Evolutionary conservation across 2,797 vertebrate species (phyloP), one percentile per base, ranked within the genome.

Genomic region (Paedocypris micromegethes): DNA sequence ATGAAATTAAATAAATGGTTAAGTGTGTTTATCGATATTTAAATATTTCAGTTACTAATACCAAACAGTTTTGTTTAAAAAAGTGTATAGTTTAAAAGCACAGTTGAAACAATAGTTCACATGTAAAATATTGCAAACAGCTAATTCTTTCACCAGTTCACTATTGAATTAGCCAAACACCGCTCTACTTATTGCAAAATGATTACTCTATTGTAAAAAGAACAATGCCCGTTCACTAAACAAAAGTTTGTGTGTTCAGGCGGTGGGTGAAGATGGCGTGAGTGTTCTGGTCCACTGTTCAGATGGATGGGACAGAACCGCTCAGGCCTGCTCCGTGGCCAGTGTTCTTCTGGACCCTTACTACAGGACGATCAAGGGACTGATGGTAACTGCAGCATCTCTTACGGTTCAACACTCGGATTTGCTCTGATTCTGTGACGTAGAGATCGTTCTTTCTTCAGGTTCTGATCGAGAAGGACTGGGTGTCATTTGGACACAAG

Each of bases 251-350:
- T 69, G 44, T 76, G 66, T 77, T 43, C 80, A 97, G 95, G 93
- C 93, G 2, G 88, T 98, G 68, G 89, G 92, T 4, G 94, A 98
- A 80, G 95, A 98, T 80, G 95, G 94, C 2, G 79, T 93, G 64
- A 98, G 95, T 59, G 95, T 98, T 68, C 82, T 97, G 66, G 96
- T 98, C n/a, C 96, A 98, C 87, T 98, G 96, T 74, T 98, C 96
- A 0, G 96, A 98, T 3, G 96, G 96, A 70, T 98, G 96, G 96
- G 96, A 98, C 86, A 81, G 95, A 60, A 98, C 96, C 0, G 91
- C 96, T 38, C 96, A 98, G 84, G 94, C 94, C 77, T 98, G 96
- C 82, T 98, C 96, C 0, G 87, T 97, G 55, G 93, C 95, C 9
- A 92, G 92, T 61, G 83, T 98, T 5, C 89, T 98, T 1, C 81